Evolutionary conservation across 2,888 invertebrate genomes (phyloP).

Genomic region (Callinectes sapidus): DNA sequence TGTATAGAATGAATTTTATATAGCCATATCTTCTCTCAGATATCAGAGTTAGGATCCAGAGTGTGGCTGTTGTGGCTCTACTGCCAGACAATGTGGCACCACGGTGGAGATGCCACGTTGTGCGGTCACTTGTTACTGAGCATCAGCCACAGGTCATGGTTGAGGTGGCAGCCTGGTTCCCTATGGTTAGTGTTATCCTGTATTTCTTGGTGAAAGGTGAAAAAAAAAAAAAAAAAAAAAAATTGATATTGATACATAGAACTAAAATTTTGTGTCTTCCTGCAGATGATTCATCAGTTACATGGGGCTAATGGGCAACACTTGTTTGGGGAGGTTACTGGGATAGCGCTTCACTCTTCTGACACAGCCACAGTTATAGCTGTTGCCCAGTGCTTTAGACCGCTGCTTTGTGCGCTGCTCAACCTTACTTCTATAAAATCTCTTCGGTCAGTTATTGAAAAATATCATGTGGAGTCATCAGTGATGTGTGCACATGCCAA

Average conservation of each 20-base stretch:
- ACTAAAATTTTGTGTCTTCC: not conserved
- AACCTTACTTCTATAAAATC: conserved; percentile 49
- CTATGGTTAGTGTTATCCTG: conserved; percentile 55
- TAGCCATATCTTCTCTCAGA: conserved; percentile 39
- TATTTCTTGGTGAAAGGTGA: not conserved
- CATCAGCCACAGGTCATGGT: conserved; percentile 36
- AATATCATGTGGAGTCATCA: not conserved
- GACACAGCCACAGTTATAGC: conserved; percentile 42
- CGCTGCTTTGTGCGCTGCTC: conserved; percentile 67
- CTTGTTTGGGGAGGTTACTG: conserved; percentile 62
- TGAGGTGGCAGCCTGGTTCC: conserved; percentile 59
- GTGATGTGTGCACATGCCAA: not conserved
- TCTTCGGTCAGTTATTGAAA: conserved; percentile 6
- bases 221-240: not conserved
- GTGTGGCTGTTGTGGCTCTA: conserved; percentile 48
- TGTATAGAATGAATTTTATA: not conserved
- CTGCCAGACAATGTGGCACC: conserved; percentile 52
- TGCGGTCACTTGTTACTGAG: conserved; percentile 51
- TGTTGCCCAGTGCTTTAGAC: conserved; percentile 48
- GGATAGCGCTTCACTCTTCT: conserved; percentile 48
- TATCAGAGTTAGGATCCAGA: conserved; percentile 42
- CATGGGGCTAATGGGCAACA: conserved; percentile 51
- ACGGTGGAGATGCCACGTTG: conserved; percentile 61
- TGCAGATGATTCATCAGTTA: conserved; percentile 64
- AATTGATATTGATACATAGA: not conserved